Evolutionary conservation across 1,140 invertebrate species (phyloP).

Genomic region (Goniozus legneri): DNA sequence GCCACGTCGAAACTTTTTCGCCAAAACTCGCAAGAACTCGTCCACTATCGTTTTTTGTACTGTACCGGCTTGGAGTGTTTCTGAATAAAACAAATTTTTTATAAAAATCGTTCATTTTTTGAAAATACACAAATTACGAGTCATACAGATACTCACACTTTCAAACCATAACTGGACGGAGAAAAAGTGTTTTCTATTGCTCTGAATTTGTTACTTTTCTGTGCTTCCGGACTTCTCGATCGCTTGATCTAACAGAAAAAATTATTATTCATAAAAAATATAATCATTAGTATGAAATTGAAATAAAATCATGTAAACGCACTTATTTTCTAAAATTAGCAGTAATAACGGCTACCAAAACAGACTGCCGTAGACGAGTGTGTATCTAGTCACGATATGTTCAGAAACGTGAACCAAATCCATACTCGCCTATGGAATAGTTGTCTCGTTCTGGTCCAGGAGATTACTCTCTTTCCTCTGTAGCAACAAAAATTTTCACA

Average conservation of each 20-base stretch:
- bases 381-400: constrained; percentile 75
- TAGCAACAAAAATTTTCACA: too few species aligned
- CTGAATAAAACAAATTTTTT: constrained; percentile 21
- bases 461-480: too few species aligned
- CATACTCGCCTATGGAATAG: constrained; percentile 70
- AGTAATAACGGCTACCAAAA: constrained; percentile 20
- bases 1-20: constrained; percentile 15
- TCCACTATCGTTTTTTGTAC: constrained; percentile 21
- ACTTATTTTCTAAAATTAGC: neutral
- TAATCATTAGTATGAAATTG: neutral
- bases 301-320: neutral
- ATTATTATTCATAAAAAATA: constrained; percentile 1
- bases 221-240: constrained; percentile 15
- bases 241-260: constrained; percentile 20
- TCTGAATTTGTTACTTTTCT: constrained; percentile 13
- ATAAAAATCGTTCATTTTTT: neutral
- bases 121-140: too few species aligned
- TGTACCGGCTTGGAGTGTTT: constrained; percentile 19
- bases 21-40: constrained; percentile 33
- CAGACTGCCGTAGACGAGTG: constrained; percentile 74
- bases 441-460: constrained; percentile 35
- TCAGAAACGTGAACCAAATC: constrained; percentile 67
- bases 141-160: constrained; percentile 24
- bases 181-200: constrained; percentile 14
- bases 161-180: constrained; percentile 7